Conservation (phyloP, 2,113 vertebrate species). For the Pogona vitticeps region DNA sequence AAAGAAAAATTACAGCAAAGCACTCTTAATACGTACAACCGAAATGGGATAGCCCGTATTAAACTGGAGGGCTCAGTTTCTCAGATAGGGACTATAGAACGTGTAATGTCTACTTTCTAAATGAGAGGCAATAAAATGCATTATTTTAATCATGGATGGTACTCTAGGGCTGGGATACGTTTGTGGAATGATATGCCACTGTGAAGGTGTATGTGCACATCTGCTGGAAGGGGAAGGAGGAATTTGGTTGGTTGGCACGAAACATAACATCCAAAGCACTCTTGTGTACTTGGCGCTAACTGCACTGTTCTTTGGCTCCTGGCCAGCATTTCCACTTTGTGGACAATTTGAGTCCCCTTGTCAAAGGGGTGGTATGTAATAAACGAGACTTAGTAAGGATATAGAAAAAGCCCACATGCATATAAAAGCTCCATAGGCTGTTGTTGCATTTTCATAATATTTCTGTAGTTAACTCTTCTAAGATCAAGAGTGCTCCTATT, state of each 20-base stretch:
- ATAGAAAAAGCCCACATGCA: not conserved
- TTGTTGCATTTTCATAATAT: conserved; percentile 35
- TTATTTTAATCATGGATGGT: not conserved
- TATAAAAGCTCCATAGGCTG: conserved; percentile 3
- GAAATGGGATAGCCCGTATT: not conserved
- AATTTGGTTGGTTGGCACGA: not conserved
- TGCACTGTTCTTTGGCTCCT: not conserved
- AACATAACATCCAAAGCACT: not conserved
- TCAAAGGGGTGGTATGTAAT: too few species aligned
- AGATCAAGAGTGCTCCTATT: conserved; percentile 32
- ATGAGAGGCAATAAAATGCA: not conserved
- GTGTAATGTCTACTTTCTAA: conserved; percentile 15
- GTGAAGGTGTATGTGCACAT: not conserved
- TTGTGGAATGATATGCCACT: not conserved
- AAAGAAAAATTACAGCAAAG: too few species aligned
- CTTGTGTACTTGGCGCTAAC: too few species aligned
- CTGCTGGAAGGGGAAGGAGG: too few species aligned
- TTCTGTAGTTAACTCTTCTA: conserved; percentile 33
- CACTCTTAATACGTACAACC: not conserved
- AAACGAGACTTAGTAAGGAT: too few species aligned
- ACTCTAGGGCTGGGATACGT: rapidly evolving
- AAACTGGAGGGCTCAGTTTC: too few species aligned
- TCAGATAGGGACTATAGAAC: too few species aligned
- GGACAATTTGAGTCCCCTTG: too few species aligned
- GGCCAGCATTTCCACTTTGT: not conserved